These are phyloP conservation scores for Brachyistius frenatus DNA, from an alignment of 2,113 vertebrate species.

Conservation along the genomic window DNA sequence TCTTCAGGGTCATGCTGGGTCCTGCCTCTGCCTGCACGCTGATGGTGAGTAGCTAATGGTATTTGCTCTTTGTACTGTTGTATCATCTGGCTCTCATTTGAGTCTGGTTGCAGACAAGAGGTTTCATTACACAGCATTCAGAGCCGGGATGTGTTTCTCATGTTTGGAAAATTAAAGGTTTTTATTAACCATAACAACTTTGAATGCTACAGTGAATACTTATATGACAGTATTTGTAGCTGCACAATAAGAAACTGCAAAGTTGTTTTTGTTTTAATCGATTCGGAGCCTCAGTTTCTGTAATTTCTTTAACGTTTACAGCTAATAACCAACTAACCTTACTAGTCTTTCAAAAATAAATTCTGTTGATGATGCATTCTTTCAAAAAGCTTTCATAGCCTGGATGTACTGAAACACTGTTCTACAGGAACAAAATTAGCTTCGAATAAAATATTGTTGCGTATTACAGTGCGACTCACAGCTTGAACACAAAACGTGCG, in stretches of 20 bases:
- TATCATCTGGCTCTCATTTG: conserved; percentile 77
- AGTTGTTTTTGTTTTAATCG: not conserved
- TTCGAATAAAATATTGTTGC: too few relatives aligned
- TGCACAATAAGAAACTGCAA: not conserved
- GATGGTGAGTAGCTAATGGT: conserved; percentile 56
- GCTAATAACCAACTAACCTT: not conserved
- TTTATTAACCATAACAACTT: conserved; percentile 14
- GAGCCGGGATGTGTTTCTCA: conserved; percentile 15
- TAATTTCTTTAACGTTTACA: conserved; percentile 17
- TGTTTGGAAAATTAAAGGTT: not conserved
- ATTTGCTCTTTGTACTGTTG: conserved; percentile 43
- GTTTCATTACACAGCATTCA: conserved; percentile 3
- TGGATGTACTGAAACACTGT: not conserved
- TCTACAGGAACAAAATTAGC: not conserved
- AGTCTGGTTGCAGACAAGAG: conserved; percentile 15
- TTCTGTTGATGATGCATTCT: not conserved
- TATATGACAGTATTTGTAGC: not conserved
- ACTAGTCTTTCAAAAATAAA: not conserved
- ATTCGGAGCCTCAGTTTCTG: not conserved
- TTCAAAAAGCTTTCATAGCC: not conserved
- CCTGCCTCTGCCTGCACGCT: conserved; percentile 44
- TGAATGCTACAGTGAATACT: not conserved
- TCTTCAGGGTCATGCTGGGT: conserved; percentile 43
- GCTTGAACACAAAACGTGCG: not conserved
- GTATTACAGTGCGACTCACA: too few relatives aligned